These are phyloP conservation scores for Cacatua alba DNA, from an alignment of 2,113 vertebrate species.

Conservation along the genomic window DNA sequence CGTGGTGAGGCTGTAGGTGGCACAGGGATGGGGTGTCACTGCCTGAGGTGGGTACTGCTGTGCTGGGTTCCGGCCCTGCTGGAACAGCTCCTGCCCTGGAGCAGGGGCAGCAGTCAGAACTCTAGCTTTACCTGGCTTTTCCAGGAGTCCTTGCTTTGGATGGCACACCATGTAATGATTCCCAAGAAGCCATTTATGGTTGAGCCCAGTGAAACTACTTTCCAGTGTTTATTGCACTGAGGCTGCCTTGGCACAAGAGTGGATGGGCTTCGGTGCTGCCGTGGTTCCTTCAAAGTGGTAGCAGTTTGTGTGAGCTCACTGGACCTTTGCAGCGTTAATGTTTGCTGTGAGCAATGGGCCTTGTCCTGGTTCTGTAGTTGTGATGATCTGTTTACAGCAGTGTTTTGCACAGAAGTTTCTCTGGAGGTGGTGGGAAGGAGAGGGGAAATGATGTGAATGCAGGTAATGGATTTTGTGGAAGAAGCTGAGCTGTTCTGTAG, in stretches of 20 bases:
- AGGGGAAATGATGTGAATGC: neutral
- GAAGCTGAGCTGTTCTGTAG: neutral
- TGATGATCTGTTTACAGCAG: neutral
- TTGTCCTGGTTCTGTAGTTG: neutral
- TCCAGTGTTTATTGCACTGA: neutral
- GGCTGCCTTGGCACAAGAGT: neutral
- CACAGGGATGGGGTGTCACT: no score
- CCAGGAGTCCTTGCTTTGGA: neutral
- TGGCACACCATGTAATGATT: neutral
- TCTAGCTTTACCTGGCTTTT: accelerated
- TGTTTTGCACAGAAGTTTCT: neutral
- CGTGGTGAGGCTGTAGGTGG: neutral
- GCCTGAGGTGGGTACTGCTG: neutral
- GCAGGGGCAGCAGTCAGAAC: neutral
- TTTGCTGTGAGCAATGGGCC: neutral
- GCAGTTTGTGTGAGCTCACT: neutral
- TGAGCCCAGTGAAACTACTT: neutral
- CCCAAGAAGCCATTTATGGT: neutral
- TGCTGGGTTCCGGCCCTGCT: neutral
- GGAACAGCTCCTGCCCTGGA: neutral
- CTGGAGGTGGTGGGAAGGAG: neutral
- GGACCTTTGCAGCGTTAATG: neutral
- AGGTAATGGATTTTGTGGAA: neutral
- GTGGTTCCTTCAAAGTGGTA: neutral
- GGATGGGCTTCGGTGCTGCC: neutral